These are phyloP conservation scores for Brachionus plicatilis DNA, from an alignment of 1,140 invertebrate species.

Conservation along the genomic window DNA sequence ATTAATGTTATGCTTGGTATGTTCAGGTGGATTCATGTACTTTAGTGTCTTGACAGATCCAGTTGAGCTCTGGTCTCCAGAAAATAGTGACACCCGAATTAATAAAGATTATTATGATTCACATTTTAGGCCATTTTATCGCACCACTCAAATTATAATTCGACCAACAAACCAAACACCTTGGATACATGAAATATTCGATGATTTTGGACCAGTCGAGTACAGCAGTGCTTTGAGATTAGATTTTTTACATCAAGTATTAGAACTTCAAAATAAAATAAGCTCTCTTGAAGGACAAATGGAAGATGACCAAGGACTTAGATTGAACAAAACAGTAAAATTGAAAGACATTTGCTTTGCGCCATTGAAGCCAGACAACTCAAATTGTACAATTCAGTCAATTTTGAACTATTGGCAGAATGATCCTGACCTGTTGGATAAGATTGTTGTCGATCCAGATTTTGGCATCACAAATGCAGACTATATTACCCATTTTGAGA, in stretches of 20 bases:
- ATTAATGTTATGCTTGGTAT: slow-evolving; percentile 61
- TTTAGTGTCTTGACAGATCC: slow-evolving; percentile 82
- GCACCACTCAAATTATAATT: slow-evolving; percentile 82
- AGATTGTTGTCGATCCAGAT: not conserved
- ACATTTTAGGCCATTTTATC: slow-evolving; percentile 75
- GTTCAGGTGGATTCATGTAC: slow-evolving; percentile 63
- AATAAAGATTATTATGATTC: slow-evolving; percentile 85
- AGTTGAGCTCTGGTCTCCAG: slow-evolving; percentile 90
- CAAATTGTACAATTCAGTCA: slow-evolving; percentile 77
- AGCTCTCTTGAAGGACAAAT: slow-evolving; percentile 46
- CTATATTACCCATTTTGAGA: slow-evolving; percentile 73
- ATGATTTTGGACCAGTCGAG: slow-evolving; percentile 52
- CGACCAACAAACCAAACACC: slow-evolving; percentile 47
- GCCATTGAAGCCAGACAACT: slow-evolving; percentile 66
- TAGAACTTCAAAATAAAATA: slow-evolving; percentile 72
- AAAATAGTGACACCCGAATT: slow-evolving; percentile 71
- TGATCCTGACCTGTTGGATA: slow-evolving; percentile 40
- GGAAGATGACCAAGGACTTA: slow-evolving; percentile 45
- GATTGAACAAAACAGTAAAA: slow-evolving; percentile 49
- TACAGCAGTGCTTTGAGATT: slow-evolving; percentile 81
- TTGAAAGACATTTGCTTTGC: slow-evolving; percentile 82
- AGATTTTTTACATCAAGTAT: slow-evolving; percentile 69
- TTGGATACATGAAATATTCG: not conserved
- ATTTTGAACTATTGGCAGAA: slow-evolving; percentile 81
- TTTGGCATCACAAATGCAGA: slow-evolving; percentile 54